Evolutionary conservation across 2,113 vertebrate genomes (phyloP).

Genomic region (Chlorodrepanis virens): DNA sequence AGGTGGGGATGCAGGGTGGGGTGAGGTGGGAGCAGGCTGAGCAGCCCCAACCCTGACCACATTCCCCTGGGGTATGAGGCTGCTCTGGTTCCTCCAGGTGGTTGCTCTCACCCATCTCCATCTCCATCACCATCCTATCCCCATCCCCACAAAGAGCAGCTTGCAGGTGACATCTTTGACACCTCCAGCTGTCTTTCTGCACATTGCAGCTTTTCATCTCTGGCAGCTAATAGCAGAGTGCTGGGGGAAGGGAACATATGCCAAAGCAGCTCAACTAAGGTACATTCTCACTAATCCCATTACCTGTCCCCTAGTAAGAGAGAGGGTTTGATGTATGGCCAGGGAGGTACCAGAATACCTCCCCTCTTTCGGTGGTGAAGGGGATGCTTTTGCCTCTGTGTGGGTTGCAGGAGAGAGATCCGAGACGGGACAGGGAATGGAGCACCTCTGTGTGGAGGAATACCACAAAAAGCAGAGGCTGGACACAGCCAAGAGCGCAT

Average conservation of each 20-base stretch:
- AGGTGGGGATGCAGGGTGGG: not conserved
- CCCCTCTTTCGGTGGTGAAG: rapidly evolving
- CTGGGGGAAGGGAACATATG: conserved; percentile 17
- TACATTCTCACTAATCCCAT: not conserved
- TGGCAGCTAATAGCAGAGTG: not conserved
- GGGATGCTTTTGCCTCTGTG: not conserved
- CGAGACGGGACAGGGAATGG: rapidly evolving
- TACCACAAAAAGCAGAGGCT: not conserved
- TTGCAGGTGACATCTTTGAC: conserved; percentile 30
- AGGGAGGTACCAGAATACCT: not conserved
- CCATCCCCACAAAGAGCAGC: not conserved
- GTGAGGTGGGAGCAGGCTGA: rapidly evolving
- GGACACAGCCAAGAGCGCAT: not conserved
- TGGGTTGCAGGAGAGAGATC: not conserved
- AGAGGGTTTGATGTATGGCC: not conserved
- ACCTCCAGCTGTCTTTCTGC: not conserved
- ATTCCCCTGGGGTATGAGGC: rapidly evolving
- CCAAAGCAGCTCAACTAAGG: not conserved
- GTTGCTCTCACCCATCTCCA: not conserved
- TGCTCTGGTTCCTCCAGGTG: not conserved
- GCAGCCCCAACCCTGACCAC: not conserved
- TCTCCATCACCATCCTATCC: not conserved
- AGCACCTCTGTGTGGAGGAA: not conserved
- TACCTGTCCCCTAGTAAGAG: not conserved
- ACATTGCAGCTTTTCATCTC: not conserved